These are phyloP conservation scores for Sciurus vulgaris DNA, from an alignment of 2,797 vertebrate species.

Conservation along the genomic window DNA sequence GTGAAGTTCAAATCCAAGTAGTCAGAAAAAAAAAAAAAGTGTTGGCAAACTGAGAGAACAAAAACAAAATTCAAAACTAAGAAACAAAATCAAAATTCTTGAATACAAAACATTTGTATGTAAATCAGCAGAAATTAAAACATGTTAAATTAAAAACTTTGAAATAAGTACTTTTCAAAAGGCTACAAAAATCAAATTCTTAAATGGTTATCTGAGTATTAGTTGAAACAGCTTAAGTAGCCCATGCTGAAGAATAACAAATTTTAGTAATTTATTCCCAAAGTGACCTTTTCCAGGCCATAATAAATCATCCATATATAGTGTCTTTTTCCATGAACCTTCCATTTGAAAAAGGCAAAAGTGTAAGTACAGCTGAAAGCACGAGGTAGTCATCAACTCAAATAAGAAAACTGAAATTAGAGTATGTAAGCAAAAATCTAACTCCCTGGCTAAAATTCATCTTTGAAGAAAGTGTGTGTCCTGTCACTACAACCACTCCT, in stretches of 20 bases:
- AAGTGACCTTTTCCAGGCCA: constrained; percentile 72
- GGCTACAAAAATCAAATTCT: constrained; percentile 63
- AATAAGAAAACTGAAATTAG: not conserved
- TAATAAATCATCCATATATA: constrained; percentile 73
- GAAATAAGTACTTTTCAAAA: constrained; percentile 66
- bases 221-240: constrained; percentile 67
- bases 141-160: constrained; percentile 35
- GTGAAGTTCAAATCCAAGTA: not conserved
- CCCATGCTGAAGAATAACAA: constrained; percentile 62
- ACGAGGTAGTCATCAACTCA: not conserved
- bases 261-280: constrained; percentile 75
- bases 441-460: not conserved
- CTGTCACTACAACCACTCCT: not conserved
- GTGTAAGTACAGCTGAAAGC: constrained; percentile 2
- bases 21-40: not conserved
- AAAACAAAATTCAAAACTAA: constrained; percentile 42
- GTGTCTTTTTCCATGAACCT: constrained; percentile 56
- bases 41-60: not conserved
- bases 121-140: constrained; percentile 70
- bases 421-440: not conserved
- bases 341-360: constrained; percentile 63
- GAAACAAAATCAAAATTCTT: constrained; percentile 45
- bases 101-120: constrained; percentile 54
- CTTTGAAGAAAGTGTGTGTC: not conserved
- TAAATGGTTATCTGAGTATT: constrained; percentile 69